Evolutionary conservation across 1,140 invertebrate species (phyloP), one percentile per base, ranked within the genome.

Genomic region (Macrostomum lignano): DNA sequence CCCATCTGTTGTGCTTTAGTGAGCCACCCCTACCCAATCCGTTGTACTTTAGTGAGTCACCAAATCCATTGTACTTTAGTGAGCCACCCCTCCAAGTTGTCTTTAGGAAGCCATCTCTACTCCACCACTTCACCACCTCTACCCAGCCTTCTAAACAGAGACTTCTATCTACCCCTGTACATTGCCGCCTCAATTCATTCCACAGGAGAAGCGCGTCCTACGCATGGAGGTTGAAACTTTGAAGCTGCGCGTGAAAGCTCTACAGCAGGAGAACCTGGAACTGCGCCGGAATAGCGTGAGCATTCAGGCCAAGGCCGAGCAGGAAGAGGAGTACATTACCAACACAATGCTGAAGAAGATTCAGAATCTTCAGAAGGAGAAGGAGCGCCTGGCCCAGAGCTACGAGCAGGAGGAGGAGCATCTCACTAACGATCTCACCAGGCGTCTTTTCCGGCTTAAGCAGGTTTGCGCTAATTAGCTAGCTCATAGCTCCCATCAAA

Each of bases 321-420:
- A 94, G 60, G 86, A 96, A 55, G 84, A 96, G 52, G 86, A 94
- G 60, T 94, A 74, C 52, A 94, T 96, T 49, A 88, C 79, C 29
- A 94, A 94, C 50, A 94, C 82, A 10, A 60, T 96, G 23, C 55
- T 94, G 42, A 94, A 94, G 54, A 91, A 93, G 62, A 96, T 96
- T 43, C 81, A 94, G 56, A 74, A 77, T 6, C 60, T 96, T 29
- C 94, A 94, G 49, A 93, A 91, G 52, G 86, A 96, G 50, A 94
- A 96, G 47, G 86, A 94, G 60, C 79, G 77, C 3, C 60, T 94
- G 40, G 84, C 84, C 17, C 75, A 91, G 62, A 86, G 93, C 55
- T 94, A 93, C 63, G 86, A 94, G 55, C 73, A 91, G 44, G 86
- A 94, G 61, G 84, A 94, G 58, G 84, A 96, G 61, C 93, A 77